Evolutionary conservation across 2,797 vertebrate genomes (phyloP).

Genomic region (Sandelia bainsii): DNA sequence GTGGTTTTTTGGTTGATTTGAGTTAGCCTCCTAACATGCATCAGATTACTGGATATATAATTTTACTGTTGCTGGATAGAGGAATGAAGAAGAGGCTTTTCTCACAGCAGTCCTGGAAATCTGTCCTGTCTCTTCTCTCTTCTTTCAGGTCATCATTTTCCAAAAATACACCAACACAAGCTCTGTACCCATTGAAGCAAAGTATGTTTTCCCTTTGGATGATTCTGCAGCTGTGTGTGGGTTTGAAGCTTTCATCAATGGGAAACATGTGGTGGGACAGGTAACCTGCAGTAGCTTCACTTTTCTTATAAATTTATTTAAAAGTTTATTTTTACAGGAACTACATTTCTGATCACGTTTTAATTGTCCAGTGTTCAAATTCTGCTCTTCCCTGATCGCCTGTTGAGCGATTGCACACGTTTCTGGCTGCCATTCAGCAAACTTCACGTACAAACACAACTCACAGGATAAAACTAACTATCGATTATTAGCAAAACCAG

Average conservation of each 20-base stretch:
- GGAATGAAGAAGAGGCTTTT: background rate
- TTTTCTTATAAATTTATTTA: no score
- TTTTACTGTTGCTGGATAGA: background rate
- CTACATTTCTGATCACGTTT: background rate
- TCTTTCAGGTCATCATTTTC: constrained; percentile 88
- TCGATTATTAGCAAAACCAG: background rate
- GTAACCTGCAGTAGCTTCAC: constrained; percentile 65
- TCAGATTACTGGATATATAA: background rate
- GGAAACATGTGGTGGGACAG: constrained; percentile 90
- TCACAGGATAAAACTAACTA: no score
- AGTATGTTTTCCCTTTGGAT: constrained; percentile 92
- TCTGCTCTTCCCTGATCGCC: no score
- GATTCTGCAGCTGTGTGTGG: constrained; percentile 91
- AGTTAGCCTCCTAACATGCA: background rate
- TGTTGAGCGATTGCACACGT: no score
- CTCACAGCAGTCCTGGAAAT: background rate
- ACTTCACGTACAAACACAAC: background rate
- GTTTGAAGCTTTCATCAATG: constrained; percentile 94
- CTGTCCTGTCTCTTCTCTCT: background rate
- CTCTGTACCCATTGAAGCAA: constrained; percentile 87
- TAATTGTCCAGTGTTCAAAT: no score
- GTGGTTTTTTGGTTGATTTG: background rate
- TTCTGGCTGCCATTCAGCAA: background rate
- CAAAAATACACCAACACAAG: constrained; percentile 89
- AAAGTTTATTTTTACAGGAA: no score